Conservation (phyloP, 2,113 vertebrate genomes). For the Oophaga pumilio region DNA sequence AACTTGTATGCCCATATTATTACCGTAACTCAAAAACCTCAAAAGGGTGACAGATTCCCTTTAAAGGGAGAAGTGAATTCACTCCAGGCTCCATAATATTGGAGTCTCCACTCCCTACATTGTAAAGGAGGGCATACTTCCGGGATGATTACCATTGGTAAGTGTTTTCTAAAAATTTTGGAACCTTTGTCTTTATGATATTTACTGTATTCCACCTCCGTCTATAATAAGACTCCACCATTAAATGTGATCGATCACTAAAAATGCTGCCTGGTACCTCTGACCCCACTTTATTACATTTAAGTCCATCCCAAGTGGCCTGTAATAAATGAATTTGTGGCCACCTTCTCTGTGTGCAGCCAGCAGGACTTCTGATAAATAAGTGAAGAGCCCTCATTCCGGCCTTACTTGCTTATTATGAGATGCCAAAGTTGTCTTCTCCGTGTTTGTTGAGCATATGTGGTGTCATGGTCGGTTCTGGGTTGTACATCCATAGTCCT, state of each 20-base stretch:
- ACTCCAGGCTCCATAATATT: not conserved
- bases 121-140: not conserved
- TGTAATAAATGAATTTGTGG: not conserved
- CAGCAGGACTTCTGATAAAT: not conserved
- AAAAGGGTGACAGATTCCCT: too few relatives aligned
- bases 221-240: not conserved
- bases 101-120: not conserved
- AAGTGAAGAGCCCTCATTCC: not conserved
- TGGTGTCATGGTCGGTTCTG: constrained; percentile 36
- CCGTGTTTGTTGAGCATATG: constrained; percentile 55
- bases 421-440: constrained; percentile 38
- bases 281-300: constrained; percentile 37
- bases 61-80: not conserved
- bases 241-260: constrained; percentile 24
- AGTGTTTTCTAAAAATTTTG: not conserved
- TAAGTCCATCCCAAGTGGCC: constrained; percentile 17
- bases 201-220: not conserved
- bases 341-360: not conserved
- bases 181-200: constrained; percentile 17
- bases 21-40: too few relatives aligned
- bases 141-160: not conserved
- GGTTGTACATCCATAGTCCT: constrained; percentile 47
- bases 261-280: constrained; percentile 23
- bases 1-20: too few relatives aligned
- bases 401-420: not conserved